Conservation (phyloP, 2,797 vertebrate species). For the Microctenopoma lineatum region DNA sequence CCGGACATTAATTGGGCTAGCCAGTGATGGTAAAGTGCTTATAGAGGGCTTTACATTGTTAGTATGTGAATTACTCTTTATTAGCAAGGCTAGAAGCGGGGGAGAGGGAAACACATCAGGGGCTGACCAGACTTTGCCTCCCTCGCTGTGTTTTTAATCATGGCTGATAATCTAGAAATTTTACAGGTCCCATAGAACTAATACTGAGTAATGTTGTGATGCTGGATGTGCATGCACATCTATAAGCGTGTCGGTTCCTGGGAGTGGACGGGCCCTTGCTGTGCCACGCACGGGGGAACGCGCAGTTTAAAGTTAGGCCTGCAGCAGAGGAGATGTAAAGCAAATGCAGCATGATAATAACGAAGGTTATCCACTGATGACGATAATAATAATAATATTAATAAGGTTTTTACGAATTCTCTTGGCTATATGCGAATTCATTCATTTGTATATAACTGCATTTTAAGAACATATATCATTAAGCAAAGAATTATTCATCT, state of each 20-base stretch:
- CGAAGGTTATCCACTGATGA: conserved; percentile 2
- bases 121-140: conserved; percentile 46
- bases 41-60: conserved; percentile 78
- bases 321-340: conserved; percentile 13
- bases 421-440: conserved; percentile 5
- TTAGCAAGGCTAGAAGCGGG: conserved; percentile 70
- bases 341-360: background rate
- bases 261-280: conserved; percentile 43
- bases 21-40: conserved; percentile 78
- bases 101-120: conserved; percentile 57
- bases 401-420: background rate
- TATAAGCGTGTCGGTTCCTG: background rate
- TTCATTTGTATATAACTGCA: conserved; percentile 10
- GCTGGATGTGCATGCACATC: conserved; percentile 33
- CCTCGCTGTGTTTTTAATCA: conserved; percentile 74
- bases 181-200: conserved; percentile 60
- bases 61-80: conserved; percentile 79
- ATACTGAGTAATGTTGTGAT: conserved; percentile 64
- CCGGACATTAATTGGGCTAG: conserved; percentile 80
- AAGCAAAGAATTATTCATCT: conserved; percentile 29
- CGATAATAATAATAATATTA: conserved; percentile 13
- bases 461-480: conserved; percentile 25
- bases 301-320: conserved; percentile 48
- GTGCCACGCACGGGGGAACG: conserved; percentile 31
- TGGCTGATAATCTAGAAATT: conserved; percentile 69